These are phyloP conservation scores for Lordiphosa stackelbergi DNA, from an alignment of 1,140 invertebrate species.

Conservation along the genomic window DNA sequence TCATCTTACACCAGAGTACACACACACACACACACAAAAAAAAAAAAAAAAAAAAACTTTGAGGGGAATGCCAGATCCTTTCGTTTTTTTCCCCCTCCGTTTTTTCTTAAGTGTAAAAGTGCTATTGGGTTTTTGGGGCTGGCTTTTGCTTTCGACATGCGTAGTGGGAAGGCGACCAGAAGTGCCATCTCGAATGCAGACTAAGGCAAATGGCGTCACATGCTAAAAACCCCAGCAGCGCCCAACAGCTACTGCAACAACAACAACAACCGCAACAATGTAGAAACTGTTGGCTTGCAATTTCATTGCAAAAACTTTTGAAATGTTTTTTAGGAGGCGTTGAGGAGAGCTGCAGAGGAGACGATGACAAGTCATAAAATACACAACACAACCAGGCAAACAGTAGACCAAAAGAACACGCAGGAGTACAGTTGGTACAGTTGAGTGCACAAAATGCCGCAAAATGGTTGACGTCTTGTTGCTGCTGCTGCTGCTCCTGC, in stretches of 20 bases:
- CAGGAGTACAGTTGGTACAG: slow-evolving; percentile 39
- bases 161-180: background rate
- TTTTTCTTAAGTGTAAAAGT: slow-evolving; percentile 39
- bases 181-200: slow-evolving; percentile 11
- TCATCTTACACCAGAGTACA: background rate
- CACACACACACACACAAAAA: slow-evolving; percentile 11
- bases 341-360: slow-evolving; percentile 2
- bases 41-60: slow-evolving; percentile 7
- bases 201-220: slow-evolving; percentile 33
- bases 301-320: slow-evolving; percentile 51
- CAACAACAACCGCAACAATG: slow-evolving; percentile 23
- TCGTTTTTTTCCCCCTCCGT: background rate
- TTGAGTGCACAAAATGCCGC: slow-evolving; percentile 51
- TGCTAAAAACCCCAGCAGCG: slow-evolving; percentile 31
- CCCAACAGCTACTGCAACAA: slow-evolving; percentile 11
- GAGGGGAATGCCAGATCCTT: slow-evolving; percentile 31
- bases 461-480: slow-evolving; percentile 55
- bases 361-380: slow-evolving; percentile 64
- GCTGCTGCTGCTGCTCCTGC: slow-evolving; percentile 22
- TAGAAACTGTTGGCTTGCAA: slow-evolving; percentile 48
- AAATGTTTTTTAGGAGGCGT: slow-evolving; percentile 21
- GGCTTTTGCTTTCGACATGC: slow-evolving; percentile 32
- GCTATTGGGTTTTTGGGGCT: slow-evolving; percentile 54
- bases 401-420: slow-evolving; percentile 24
- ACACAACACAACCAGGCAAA: slow-evolving; percentile 46